phyloP scores from a whole-genome alignment of 2,888 invertebrate species.

The Neoscelio sp. region DNA sequence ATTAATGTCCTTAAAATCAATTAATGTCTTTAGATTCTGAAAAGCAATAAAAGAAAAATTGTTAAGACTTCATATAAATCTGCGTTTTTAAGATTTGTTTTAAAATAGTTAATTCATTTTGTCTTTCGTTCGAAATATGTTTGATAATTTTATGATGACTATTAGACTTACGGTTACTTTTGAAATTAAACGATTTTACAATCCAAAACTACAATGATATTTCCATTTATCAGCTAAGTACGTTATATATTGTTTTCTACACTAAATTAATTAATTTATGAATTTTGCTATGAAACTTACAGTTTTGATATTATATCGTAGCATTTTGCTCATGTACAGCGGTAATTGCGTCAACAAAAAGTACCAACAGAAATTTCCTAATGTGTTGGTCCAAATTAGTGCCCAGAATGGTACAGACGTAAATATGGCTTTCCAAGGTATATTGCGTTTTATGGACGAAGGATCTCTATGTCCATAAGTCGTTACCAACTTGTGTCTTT shows the following conservation, averaged over 20 bases:
- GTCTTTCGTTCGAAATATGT: too few species aligned
- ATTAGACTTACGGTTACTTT: too few species aligned
- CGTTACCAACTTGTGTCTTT: constrained; percentile 77
- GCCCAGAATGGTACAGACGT: constrained; percentile 83
- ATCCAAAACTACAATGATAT: too few species aligned
- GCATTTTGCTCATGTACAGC: constrained; percentile 83
- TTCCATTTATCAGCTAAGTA: too few species aligned
- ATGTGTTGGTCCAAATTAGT: constrained; percentile 82
- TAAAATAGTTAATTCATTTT: too few species aligned
- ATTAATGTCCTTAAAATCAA: too few species aligned
- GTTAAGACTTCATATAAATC: too few species aligned
- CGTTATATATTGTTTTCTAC: background rate
- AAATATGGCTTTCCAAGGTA: constrained; percentile 83
- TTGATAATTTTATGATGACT: too few species aligned
- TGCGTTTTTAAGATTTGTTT: too few species aligned
- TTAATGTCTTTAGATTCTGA: too few species aligned
- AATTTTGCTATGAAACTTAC: constrained; percentile 77
- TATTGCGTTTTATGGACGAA: constrained; percentile 38
- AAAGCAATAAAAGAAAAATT: too few species aligned
- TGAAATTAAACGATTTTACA: too few species aligned
- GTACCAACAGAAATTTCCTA: constrained; percentile 84
- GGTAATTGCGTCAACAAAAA: constrained; percentile 84
- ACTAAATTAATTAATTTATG: background rate
- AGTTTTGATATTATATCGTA: constrained; percentile 82
- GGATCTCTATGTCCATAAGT: constrained; percentile 79